phyloP scores from a whole-genome alignment of 2,797 vertebrate species.

The Sphenodon punctatus region DNA sequence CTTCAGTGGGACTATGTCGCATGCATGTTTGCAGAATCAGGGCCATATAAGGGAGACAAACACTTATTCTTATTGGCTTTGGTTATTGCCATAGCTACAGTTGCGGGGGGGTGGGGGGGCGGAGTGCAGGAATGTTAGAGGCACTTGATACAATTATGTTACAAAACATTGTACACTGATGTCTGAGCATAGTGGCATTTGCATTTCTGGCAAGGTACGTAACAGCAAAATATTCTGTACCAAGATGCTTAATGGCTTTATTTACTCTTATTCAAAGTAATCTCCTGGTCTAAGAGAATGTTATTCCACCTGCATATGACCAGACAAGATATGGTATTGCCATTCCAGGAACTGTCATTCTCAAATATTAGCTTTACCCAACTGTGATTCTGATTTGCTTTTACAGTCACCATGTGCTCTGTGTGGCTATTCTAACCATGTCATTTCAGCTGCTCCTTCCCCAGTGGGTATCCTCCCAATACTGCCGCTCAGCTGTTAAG shows the following conservation, averaged over 20 bases:
- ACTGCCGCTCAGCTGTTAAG: not conserved
- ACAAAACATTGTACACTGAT: not conserved
- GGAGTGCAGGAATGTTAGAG: not conserved
- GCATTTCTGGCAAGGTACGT: too few relatives aligned
- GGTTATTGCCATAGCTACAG: not conserved
- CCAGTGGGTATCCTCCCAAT: rapidly evolving
- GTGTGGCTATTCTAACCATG: not conserved
- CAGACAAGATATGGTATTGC: not conserved
- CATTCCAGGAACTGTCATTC: not conserved
- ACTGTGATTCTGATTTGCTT: not conserved
- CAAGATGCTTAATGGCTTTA: too few relatives aligned
- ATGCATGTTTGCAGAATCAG: too few relatives aligned
- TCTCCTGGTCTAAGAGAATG: too few relatives aligned
- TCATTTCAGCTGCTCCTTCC: not conserved
- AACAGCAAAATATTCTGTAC: too few relatives aligned
- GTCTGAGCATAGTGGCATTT: not conserved
- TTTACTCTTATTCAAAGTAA: too few relatives aligned
- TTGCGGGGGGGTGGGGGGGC: not conserved
- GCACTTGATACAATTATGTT: not conserved
- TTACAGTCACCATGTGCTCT: too few relatives aligned
- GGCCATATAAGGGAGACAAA: too few relatives aligned
- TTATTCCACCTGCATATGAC: too few relatives aligned
- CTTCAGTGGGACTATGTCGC: too few relatives aligned
- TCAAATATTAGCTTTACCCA: not conserved
- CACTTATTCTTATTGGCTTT: not conserved